Evolutionary conservation across 92 coral and sea anemone species (phyloP), one percentile per base, ranked within the genome.

Genomic region (Porites cylindrica): DNA sequence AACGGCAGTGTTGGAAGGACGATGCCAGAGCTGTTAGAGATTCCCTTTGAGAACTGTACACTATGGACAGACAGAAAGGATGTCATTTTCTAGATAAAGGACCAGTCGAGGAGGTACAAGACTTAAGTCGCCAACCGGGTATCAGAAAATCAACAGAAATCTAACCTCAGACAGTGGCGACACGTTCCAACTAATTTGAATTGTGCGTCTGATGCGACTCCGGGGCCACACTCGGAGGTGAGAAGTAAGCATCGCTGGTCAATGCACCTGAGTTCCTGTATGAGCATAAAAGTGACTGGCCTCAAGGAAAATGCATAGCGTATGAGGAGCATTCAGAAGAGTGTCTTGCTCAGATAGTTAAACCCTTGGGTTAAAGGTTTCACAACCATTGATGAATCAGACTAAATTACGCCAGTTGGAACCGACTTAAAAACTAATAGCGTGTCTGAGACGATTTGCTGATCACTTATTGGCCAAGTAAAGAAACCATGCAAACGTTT

Each of bases 31-130:
- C 70, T 89, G 47, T 51, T 93, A 53, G 63, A 72, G 26, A 19
- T 81, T 19, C 87, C 84, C 2, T 17, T 83, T 2, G 78, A 75
- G 47, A 63, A 66, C 43, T 78, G 66, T 20, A 38, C 77, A 12
- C 83, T 78, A 23, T 93, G 91, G 93, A 93, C 93, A 6, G 93
- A 93, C 70, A 89, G 92, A 51, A 67, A 79, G 76, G 86, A 88
- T 53, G 82, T 81, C 17, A 50, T 88, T n/a, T 88, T 56, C 66
- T 88, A 78, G 85, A 84, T 89, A 16, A 82, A 84, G 62, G 92
- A 86, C 11, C 81, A 77, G 59, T 89, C 85, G 0, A 89, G 92
- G 59, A 63, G 81, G 76, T 89, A 89, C 52, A 84, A 72, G 71
- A 70, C 92, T 1, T 84, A 84, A 52, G 86, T 89, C 6, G 92